Evolutionary conservation across 2,888 invertebrate species (phyloP), one percentile per base, ranked within the genome.

Genomic region (Agrotis puta): DNA sequence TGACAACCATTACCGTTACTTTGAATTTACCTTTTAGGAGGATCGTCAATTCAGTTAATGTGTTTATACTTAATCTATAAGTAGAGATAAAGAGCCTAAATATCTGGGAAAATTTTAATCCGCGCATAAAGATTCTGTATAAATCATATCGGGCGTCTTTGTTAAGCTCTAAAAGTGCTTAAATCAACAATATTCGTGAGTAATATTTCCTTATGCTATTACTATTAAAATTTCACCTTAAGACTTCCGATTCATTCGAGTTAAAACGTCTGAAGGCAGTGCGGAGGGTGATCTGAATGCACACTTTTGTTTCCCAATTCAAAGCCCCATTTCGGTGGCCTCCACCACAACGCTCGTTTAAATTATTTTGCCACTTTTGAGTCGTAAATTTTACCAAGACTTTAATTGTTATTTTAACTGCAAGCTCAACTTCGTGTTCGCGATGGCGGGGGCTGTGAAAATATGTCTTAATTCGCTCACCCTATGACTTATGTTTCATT

Each of bases 381-480:
- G 95, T 94, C 96, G 94, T 96, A 96, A 96, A 96, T 96, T 95
- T 95, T 87, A 90, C 89, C 90, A 89, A 91, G 96, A 96, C 95
- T 96, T 96, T 96, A 96, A 96, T 96, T 96, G 95, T 96, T 95
- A 95, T 94, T 96, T 95, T 96, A 95, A 96, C 95, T 95, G 96
- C 95, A 93, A 94, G 92, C 92, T 93, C 92, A 92, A 94, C 94
- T 92, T 93, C 92, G 94, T 92, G 91, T 90, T 92, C 89, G 84
- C 88, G 81, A 85, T 87, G 86, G 87, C 83, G 85, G 90, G 92
- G 92, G 90, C 88, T 85, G 90, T 90, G 92, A 93, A 95, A 95
- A 95, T 95, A 95, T 94, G 95, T 95, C 95, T 95, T 95, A 94
- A 95, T 95, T 94, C 95, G 90, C 89, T 88, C 89, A 87, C 92